Percentiles rank a stretch among this genome's conserved stretches.
Conservation (phyloP, 1,140 invertebrate genomes). For the Drosophila nigrodunni region DNA sequence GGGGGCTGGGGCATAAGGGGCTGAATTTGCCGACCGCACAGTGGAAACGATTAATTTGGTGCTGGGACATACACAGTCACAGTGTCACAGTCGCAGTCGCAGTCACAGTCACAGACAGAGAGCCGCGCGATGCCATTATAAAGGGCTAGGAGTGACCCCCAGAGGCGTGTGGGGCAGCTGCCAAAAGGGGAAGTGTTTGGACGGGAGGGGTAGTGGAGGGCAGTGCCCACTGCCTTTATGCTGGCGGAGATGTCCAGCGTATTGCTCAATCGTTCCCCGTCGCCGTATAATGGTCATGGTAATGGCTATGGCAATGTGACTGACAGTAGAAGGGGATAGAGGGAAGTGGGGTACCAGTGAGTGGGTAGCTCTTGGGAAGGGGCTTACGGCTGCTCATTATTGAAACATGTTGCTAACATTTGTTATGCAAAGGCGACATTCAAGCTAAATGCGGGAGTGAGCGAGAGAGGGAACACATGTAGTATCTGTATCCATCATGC, state of each 20-base stretch:
- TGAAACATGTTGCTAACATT: conserved; percentile 79
- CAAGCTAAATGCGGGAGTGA: conserved; percentile 55
- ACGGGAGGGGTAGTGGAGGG: background rate
- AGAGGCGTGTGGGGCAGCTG: background rate
- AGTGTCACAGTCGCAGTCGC: background rate
- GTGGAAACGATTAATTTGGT: conserved; percentile 80
- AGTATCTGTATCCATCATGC: conserved; percentile 64
- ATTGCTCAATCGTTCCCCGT: conserved; percentile 69
- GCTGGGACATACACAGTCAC: conserved; percentile 34
- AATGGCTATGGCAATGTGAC: conserved; percentile 23
- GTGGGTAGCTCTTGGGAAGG: background rate
- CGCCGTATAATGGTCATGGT: conserved; percentile 27
- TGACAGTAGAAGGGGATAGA: conserved; percentile 1
- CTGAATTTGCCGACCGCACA: conserved; percentile 58
- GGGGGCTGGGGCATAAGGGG: background rate
- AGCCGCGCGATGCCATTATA: conserved; percentile 44
- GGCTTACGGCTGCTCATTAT: conserved; percentile 61
- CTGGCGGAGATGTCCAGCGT: conserved; percentile 43
- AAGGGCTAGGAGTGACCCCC: conserved; percentile 29
- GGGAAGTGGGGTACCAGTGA: background rate
- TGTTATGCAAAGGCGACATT: conserved; percentile 80
- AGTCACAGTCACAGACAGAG: conserved; percentile 6
- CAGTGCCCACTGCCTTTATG: background rate
- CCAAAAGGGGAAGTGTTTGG: background rate
- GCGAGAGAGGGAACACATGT: conserved; percentile 4